Base-by-base conservation (phyloP, 1,140 invertebrate genomes). In the Oscheius sp. region DNA sequence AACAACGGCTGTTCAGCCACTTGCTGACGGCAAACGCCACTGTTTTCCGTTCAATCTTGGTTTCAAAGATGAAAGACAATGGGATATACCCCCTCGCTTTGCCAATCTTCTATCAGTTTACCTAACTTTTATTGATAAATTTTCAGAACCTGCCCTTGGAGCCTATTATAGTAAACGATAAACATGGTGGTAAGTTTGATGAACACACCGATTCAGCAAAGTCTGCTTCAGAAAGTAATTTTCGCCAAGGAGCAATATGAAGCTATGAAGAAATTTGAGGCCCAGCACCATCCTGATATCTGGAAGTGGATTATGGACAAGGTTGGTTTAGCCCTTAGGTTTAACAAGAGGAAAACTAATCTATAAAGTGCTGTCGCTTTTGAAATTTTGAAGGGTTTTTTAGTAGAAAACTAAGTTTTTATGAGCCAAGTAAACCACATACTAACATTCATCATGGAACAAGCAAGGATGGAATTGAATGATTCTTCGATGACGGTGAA, bases 281-380 rank as follows among this genome's bases (percentile, higher is more conserved):
- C 34, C 29, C 46, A 74, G 28, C 72, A 74, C 36, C 72, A 74
- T 55, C 68, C 46, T 23, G 72, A 74, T 55, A 73, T 74, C 26
- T 74, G 72, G 72, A 74, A 74, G 26, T 59, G 58, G 55, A 67
- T 74, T 29, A 74, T 74, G 72, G 72, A 74, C 45, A 73, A 73
- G 49, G 71, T 73, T 10, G 3, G n/a, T n/a, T n/a, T n/a, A n/a
- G n/a, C 2, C 35, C 23, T 55, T 66, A 15, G n/a, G 23, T 52
- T 20, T 26, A 2, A 23, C 3, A n/a, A 58, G 23, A 58, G 52
- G 20, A 13, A 20, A 45, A 13, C 42, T 13, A 45, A 45, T n/a
- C n/a, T 45, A 13, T n/a, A 45, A 13, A 20, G 20, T 45, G 42
- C 13, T 13, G 42, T 13, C n/a, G 20, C 42, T 45, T 45, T 13